phyloP scores from a whole-genome alignment of 2,888 invertebrate species.

The Schizotus pectinicornis region DNA sequence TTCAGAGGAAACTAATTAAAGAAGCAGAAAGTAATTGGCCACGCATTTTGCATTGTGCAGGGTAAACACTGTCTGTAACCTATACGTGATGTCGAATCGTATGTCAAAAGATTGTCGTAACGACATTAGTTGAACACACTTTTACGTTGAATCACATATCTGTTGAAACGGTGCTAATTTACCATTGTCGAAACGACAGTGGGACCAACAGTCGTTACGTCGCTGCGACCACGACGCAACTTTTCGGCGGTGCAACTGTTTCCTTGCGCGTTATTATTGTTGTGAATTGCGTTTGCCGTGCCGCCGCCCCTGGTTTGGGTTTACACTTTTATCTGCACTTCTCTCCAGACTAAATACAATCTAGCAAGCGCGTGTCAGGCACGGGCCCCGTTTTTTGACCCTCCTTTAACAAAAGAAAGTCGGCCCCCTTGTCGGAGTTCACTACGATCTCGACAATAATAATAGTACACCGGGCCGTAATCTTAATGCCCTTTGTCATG shows the following conservation, averaged over 20 bases:
- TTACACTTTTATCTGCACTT: slow-evolving; percentile 51
- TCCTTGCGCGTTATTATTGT: too few relatives aligned
- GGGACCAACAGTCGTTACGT: neutral
- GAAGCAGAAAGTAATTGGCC: too few relatives aligned
- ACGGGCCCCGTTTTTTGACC: slow-evolving; percentile 57
- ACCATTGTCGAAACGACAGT: neutral
- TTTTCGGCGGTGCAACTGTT: too few relatives aligned
- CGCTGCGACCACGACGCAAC: too few relatives aligned
- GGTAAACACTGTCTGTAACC: too few relatives aligned
- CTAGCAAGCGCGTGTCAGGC: slow-evolving; percentile 57
- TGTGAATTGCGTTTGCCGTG: too few relatives aligned
- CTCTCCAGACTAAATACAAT: slow-evolving; percentile 54
- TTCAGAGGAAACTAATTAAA: too few relatives aligned
- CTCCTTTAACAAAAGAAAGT: slow-evolving; percentile 55
- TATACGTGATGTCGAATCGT: too few relatives aligned
- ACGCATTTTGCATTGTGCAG: too few relatives aligned
- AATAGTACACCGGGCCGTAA: slow-evolving; percentile 55
- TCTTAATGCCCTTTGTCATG: slow-evolving; percentile 59
- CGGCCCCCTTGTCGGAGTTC: slow-evolving; percentile 48
- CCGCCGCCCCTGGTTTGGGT: slow-evolving; percentile 48
- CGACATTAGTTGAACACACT: too few relatives aligned
- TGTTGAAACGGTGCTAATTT: neutral
- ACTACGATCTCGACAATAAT: slow-evolving; percentile 43
- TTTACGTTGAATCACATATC: too few relatives aligned
- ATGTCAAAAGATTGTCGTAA: too few relatives aligned